Base-by-base conservation (phyloP, 2,113 vertebrate species). In the Panthera leo region DNA sequence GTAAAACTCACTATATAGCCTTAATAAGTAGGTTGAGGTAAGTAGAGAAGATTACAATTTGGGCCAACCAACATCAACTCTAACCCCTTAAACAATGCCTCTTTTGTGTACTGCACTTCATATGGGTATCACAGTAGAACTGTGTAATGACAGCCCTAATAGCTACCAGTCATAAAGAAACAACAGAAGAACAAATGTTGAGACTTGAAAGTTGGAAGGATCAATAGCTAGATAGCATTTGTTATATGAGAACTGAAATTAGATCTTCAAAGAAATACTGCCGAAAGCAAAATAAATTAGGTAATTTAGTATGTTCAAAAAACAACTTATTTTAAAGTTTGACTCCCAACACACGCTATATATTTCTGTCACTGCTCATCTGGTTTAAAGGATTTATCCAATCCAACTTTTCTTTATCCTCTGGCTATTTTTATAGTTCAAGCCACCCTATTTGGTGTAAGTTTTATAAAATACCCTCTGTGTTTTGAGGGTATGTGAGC, bases 151-250 rank as follows among this genome's bases (percentile, higher is more conserved):
- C 95, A 97, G 90, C 91, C 96, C 89, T 98, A 98, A 98, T 96
- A 97, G 51, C 79, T 97, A 97, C 97, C 96, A 89, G 84, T 96
- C 98, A 97, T 87, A 98, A 98, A 98, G 94, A 92, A 97, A 98
- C 19, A 31, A 95, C 84, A 96, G 95, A 98, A 89, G 89, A 98
- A 98, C 93, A 98, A 98, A 97, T 91, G 65, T 94, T 97, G 98
- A 97, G 96, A 98, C 96, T 93, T 91, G 70, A 98, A 98, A 98
- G 97, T 98, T 98, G 92, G 97, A 98, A 98, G 98, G 95, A 98
- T 98, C 94, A 84, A 75, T 91, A 98, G 97, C 85, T 93, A 96
- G 97, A 94, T 94, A 98, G 89, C 88, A 91, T 97, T 98, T 97
- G 98, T 98, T 95, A 98, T 78, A 73, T 63, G 96, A 98, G 85